These are phyloP conservation scores for Halcyon senegalensis DNA, from an alignment of 2,113 vertebrate species.

Conservation along the genomic window DNA sequence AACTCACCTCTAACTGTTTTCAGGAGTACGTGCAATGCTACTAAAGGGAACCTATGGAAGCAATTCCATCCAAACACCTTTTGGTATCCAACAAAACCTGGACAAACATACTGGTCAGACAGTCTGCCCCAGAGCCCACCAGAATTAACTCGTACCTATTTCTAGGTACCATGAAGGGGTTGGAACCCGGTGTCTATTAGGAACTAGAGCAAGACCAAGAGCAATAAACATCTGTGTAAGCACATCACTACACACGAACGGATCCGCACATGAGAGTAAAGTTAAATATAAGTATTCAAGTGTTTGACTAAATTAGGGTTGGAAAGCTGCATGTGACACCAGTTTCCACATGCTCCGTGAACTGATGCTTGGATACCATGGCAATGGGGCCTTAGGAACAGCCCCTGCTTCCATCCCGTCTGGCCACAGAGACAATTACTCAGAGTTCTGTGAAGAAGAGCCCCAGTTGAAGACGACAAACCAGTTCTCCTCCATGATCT, in stretches of 20 bases:
- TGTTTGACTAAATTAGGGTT: neutral
- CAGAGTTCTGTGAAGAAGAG: neutral
- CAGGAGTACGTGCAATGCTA: neutral
- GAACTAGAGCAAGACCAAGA: neutral
- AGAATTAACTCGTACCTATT: neutral
- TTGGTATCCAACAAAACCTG: neutral
- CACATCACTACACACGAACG: neutral
- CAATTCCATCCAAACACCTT: neutral
- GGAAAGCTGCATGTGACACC: neutral
- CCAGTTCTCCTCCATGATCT: neutral
- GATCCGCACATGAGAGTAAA: neutral
- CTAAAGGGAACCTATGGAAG: neutral
- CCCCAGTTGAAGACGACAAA: neutral
- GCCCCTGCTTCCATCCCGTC: neutral
- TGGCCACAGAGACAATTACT: neutral
- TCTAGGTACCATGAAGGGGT: neutral
- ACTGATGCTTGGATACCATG: neutral
- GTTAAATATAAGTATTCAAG: neutral
- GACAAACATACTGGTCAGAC: neutral
- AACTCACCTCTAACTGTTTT: neutral
- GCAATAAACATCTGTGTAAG: neutral
- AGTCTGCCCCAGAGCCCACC: neutral
- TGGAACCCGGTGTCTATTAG: neutral
- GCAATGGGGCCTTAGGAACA: neutral
- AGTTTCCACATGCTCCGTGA: rapidly evolving